These are phyloP conservation scores for Lanistes nyassanus DNA, from an alignment of 1,140 invertebrate species.

Conservation along the genomic window DNA sequence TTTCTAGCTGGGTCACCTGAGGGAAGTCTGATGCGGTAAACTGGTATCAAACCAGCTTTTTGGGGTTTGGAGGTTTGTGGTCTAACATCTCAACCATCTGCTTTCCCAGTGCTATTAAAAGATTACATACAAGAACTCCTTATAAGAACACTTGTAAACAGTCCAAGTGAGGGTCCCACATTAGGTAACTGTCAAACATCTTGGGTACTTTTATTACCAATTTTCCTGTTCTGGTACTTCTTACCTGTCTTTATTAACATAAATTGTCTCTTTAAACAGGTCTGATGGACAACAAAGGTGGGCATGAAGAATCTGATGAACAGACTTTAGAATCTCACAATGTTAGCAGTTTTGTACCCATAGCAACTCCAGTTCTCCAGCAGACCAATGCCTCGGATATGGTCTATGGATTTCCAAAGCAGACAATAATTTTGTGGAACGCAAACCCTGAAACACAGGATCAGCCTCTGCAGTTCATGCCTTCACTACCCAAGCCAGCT, in stretches of 20 bases:
- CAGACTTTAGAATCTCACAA: neutral
- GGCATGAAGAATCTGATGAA: neutral
- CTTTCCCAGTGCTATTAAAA: no score
- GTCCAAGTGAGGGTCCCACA: no score
- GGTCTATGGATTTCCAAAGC: slow-evolving; percentile 30
- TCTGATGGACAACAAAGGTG: neutral
- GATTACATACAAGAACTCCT: no score
- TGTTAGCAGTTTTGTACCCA: slow-evolving; percentile 28
- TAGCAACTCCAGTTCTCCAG: slow-evolving; percentile 38
- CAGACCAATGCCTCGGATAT: slow-evolving; percentile 10
- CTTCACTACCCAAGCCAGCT: neutral
- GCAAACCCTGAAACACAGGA: slow-evolving; percentile 32
- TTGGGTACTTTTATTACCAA: no score
- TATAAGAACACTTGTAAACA: no score
- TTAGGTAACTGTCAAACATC: no score
- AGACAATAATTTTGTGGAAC: neutral
- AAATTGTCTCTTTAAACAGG: no score
- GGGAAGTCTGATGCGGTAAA: no score
- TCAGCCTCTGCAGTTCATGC: slow-evolving; percentile 35
- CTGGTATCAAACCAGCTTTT: no score
- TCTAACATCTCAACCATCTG: no score
- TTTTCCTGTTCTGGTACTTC: neutral
- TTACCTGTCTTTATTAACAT: neutral
- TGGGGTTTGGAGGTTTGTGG: no score
- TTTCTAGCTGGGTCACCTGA: no score